A percentile compares a stretch with the other conserved stretches of the same genome.
Conservation (phyloP, 2,113 vertebrate species). For the Dolichallabes microphthalmus region DNA sequence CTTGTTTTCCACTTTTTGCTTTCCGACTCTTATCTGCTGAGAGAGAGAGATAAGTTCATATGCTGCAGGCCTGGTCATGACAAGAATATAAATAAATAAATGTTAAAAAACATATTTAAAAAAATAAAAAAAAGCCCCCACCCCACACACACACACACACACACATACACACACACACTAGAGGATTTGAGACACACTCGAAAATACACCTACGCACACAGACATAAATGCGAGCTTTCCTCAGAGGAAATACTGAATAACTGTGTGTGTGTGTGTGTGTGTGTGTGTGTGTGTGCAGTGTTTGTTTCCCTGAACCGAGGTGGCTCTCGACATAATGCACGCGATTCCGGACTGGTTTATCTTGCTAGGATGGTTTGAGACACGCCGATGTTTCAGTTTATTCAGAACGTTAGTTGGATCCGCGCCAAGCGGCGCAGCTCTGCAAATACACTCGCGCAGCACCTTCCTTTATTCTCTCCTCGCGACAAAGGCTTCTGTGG, state of each 20-base stretch:
- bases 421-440: neutral
- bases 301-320: slow-evolving; percentile 3
- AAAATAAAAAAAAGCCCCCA: no score
- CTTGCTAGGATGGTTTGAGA: neutral
- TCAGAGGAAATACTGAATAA: slow-evolving; percentile 24
- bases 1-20: slow-evolving; percentile 27
- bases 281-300: neutral
- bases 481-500: neutral
- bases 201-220: slow-evolving; percentile 26
- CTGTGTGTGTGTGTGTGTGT: slow-evolving; percentile 15
- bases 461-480: slow-evolving; percentile 2
- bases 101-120: no score
- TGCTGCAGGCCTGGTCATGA: slow-evolving; percentile 12
- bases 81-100: neutral
- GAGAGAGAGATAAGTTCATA: neutral
- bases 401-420: neutral
- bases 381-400: slow-evolving; percentile 17
- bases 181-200: slow-evolving; percentile 23
- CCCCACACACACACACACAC: neutral
- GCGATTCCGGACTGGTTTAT: slow-evolving; percentile 17
- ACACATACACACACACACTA: neutral
- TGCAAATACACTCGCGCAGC: neutral
- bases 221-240: slow-evolving; percentile 22
- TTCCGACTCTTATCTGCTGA: slow-evolving; percentile 14
- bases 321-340: neutral